Conservation (phyloP, 2,888 invertebrate species). For the Lissonota sp. region DNA sequence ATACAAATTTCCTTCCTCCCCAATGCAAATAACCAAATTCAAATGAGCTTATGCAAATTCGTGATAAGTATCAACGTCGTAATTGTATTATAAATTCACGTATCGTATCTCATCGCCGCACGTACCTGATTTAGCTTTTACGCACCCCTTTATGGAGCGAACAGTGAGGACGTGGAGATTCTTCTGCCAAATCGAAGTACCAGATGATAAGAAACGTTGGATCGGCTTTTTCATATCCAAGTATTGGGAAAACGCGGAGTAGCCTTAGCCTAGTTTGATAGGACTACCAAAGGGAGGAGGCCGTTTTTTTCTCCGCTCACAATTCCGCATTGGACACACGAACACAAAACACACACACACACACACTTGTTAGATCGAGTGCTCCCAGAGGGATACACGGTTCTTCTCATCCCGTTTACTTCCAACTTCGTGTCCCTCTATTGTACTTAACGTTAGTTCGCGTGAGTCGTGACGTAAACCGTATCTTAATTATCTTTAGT, state of each 20-base stretch:
- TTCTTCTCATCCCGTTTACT: conserved; percentile 24
- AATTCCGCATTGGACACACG: conserved; percentile 6
- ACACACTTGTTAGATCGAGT: conserved; percentile 55
- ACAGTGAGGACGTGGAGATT: too few species aligned
- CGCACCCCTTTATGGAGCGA: too few species aligned
- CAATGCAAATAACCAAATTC: conserved; percentile 6
- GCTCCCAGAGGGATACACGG: conserved; percentile 54
- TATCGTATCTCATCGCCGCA: too few species aligned
- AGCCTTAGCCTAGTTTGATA: conserved; percentile 55
- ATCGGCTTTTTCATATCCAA: conserved; percentile 30
- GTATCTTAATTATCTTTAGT: conserved; percentile 63
- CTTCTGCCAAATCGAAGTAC: too few species aligned
- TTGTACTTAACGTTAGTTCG: conserved; percentile 57
- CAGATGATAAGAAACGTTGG: not conserved
- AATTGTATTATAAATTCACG: too few species aligned
- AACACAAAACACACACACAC: conserved; percentile 28
- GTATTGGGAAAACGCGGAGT: conserved; percentile 25
- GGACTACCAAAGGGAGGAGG: not conserved
- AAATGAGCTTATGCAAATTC: not conserved
- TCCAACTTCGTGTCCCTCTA: conserved; percentile 6
- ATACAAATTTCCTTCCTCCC: too few species aligned
- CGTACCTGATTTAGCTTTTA: too few species aligned
- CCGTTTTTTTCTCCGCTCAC: conserved; percentile 4
- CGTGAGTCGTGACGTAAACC: conserved; percentile 65
- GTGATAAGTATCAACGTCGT: too few species aligned